Base-by-base conservation (phyloP, 1,140 invertebrate genomes). In the Drosophila auraria region DNA sequence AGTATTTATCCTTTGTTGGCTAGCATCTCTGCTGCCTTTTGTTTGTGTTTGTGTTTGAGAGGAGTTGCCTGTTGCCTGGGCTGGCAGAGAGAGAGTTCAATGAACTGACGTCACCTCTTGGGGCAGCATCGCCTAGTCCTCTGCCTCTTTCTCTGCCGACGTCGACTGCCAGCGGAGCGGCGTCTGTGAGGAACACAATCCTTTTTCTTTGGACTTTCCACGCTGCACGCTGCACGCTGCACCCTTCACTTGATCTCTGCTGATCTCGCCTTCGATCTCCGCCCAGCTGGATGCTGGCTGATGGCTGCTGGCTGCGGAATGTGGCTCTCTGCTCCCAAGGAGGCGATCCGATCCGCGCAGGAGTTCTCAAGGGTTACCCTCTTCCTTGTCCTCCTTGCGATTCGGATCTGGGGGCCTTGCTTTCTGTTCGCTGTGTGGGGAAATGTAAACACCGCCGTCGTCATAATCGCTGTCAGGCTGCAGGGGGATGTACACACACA, bases 201-300 rank as follows among this genome's bases (percentile, higher is more conserved):
- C 84, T 89, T 87, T 87, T 87, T 80, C 78, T 79, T 62, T 86
- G 59, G 80, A 73, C 77, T 83, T 82, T 75, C 71, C 84, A 75
- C 77, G 63, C 59, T 61, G 80, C 84, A 75, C 77, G 63, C 59
- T 61, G 80, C 84, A 87, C 84, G 51, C 30, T 60, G 79, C 84
- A 89, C 84, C 84, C 84, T 90, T 89, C 86, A 89, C 84, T 89
- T 89, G 84, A 90, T 89, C 86, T 89, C 77, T 63, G 50, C 23
- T 81, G 83, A 87, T 87, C 87, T 61, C 58, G 78, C 59, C 53
- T 61, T 61, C 33, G 40, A 56, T 56, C 77, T 58, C 42, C 72
- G 54, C 60, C 59, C 54, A 50, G 70, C 70, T 77, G 83, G 71
- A 69, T 66, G 70, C 70, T 76, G 83, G 58, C 56, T 61, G 68